Base-by-base conservation (phyloP, 2,113 vertebrate species). In the Haemorhous mexicanus region DNA sequence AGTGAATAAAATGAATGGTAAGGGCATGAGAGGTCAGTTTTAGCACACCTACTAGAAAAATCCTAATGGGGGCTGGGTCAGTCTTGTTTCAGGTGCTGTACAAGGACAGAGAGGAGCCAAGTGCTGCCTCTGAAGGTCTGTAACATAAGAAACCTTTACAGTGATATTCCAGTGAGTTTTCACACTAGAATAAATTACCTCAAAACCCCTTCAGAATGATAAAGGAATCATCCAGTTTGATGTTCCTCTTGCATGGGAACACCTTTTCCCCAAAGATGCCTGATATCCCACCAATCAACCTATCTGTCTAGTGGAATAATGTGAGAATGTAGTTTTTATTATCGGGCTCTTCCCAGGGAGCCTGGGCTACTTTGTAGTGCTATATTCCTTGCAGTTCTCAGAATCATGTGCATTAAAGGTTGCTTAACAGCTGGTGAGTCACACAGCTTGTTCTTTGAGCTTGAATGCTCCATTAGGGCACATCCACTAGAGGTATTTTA, bases 371-470 rank as follows among this genome's bases (percentile, higher is more conserved):
- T 95, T 97, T 95, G 89, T 84, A 95, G 84, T 69, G 74, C 70
- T 89, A 13, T 95, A 89, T 93, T 87, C 93, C 92, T 94, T 95
- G 91, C 93, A 73, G 58, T 58, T 93, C 89, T 95, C 74, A 78
- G 81, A 95, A 87, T 93, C 84, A 68, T 69, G 81, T 93, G 94
- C 80, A 76, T 95, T 95, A 96, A 93, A 95, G 91, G 89, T 95
- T 97, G 95, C 89, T 93, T 94, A 95, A 96, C 91, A 97, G 91
- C 84, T 95, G 94, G 84, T 95, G 94, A 97, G 89, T 96, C 96
- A 94, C 94, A 91, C 62, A 87, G 93, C 74, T 93, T 87, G 77
- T 95, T 96, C 91, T 95, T 87, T 95, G 96, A 95, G 94, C 93
- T 94, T 3, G 0, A 95, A 85, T 66, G 93, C 91, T 94, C 89